Conservation (phyloP, 2,797 vertebrate genomes). For the Pangasius macronema region DNA sequence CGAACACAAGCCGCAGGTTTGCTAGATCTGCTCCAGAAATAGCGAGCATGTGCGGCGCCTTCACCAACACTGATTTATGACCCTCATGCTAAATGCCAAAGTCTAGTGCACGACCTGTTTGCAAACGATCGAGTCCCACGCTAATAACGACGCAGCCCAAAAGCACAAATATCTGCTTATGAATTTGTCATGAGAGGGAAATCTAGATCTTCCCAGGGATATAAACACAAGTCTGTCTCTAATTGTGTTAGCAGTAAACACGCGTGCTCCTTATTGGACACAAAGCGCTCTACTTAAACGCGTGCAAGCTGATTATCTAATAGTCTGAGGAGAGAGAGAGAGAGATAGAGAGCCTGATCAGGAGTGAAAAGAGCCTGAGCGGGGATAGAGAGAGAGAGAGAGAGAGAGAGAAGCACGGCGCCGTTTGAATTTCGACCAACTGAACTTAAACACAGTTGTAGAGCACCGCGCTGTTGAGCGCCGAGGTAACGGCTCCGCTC, state of each 20-base stretch:
- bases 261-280: background rate
- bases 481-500: background rate
- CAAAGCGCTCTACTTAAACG: background rate
- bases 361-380: too few relatives aligned
- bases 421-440: background rate
- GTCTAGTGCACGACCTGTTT: conserved; percentile 30
- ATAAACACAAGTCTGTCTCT: background rate
- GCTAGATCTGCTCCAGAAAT: conserved; percentile 70
- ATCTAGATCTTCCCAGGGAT: background rate
- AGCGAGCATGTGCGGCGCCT: conserved; percentile 65
- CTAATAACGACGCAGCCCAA: background rate
- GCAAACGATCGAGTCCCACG: background rate
- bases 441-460: background rate
- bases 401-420: background rate
- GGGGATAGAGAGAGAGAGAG: too few relatives aligned
- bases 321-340: background rate
- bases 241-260: background rate
- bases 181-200: background rate
- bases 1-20: conserved; percentile 14
- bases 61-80: conserved; percentile 75
- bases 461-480: background rate
- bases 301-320: background rate
- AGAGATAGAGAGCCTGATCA: too few relatives aligned
- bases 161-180: background rate
- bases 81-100: conserved; percentile 69